These are phyloP conservation scores for Brachionus plicatilis DNA, from an alignment of 1,140 invertebrate genomes.

Conservation along the genomic window DNA sequence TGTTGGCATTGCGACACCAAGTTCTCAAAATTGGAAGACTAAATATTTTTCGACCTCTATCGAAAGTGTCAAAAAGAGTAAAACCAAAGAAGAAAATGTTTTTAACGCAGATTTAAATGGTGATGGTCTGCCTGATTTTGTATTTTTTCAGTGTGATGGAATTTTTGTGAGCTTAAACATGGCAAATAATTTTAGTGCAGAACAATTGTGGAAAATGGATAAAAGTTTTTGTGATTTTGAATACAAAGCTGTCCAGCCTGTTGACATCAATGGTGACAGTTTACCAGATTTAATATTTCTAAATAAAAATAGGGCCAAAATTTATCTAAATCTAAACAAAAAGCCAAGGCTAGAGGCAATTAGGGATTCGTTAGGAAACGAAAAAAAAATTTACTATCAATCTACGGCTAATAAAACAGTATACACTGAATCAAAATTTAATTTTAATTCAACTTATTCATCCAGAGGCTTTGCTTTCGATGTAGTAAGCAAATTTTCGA, in stretches of 20 bases:
- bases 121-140: neutral
- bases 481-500: neutral
- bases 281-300: neutral
- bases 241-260: neutral
- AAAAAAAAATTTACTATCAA: neutral
- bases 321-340: neutral
- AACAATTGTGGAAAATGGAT: neutral
- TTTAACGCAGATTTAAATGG: neutral
- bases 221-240: neutral
- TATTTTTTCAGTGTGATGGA: conserved; percentile 13
- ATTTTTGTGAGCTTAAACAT: neutral
- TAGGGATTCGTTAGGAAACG: neutral
- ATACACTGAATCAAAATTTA: conserved; percentile 9
- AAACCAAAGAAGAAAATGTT: neutral
- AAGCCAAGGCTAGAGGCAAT: neutral
- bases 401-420: neutral
- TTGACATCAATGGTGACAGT: neutral
- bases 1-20: neutral
- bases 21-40: neutral
- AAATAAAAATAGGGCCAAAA: neutral
- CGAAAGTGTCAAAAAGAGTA: neutral
- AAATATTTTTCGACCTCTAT: conserved; percentile 3
- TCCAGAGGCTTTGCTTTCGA: neutral
- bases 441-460: neutral
- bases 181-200: neutral